Evolutionary conservation across 2,888 invertebrate species (phyloP), one percentile per base, ranked within the genome.

Genomic region (Plebejus melissa): DNA sequence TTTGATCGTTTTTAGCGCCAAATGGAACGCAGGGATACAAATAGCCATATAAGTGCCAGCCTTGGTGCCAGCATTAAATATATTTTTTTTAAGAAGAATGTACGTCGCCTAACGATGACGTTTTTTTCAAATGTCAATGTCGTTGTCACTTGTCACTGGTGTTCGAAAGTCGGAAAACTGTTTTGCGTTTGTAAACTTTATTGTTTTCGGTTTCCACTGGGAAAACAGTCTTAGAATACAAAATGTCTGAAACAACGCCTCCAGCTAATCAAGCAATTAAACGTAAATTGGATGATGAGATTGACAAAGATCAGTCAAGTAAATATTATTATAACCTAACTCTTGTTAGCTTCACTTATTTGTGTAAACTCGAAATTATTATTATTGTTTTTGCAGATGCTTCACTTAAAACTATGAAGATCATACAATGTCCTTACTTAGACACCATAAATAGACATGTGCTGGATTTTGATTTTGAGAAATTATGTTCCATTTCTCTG

Each of bases 381-480:
- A 3, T 50, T 32, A 9, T 50, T 75, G n/a, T 71, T 60, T 46
- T 54, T 54, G 54, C 84, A 91, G 92, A 85, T 80, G 83, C 83
- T 60, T 74, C 82, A 60, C 65, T 80, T 2, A 93, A 93, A 80
- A 76, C 82, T 1, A 77, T 81, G 5, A 93, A 93, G 80, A 77
- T 83, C 1, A 78, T 96, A 76, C 94, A 97, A 70, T 99, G 99
- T 84, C 99, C 99, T 0, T 99, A 99, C 86, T 93, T 99, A 83
- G 99, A 99, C 85, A 99, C 99, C 0, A 99, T 99, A 78, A 99
- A 99, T 89, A 95, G 99, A 75, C 98, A 98, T 83, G 96, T 99
- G 78, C 90, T 99, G 78, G 99, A 99, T 91, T 99, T 99, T 93
- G 99, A 99, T 93, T 99, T 99, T 93, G 99, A 99, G 90, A 99